These are phyloP conservation scores for Clamator glandarius DNA, from an alignment of 2,797 vertebrate genomes.

Conservation along the genomic window DNA sequence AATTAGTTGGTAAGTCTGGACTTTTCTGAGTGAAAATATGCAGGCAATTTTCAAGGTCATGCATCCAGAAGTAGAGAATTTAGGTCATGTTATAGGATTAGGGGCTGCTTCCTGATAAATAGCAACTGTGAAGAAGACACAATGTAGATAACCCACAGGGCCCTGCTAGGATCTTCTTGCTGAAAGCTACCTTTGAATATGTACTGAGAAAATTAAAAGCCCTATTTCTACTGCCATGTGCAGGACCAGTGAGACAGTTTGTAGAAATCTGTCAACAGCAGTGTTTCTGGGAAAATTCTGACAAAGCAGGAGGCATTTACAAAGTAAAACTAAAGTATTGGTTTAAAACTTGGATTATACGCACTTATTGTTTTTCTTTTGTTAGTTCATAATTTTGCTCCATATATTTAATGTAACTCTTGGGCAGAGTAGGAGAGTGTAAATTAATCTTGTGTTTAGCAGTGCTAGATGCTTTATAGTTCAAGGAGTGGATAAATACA, in stretches of 20 bases:
- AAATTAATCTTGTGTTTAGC: conserved; percentile 9
- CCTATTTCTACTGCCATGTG: not conserved
- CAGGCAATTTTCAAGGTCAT: not conserved
- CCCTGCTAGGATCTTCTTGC: not conserved
- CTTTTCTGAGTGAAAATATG: not conserved
- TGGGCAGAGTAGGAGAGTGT: not conserved
- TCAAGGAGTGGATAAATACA: not conserved
- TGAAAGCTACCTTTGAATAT: not conserved
- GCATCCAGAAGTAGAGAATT: not conserved
- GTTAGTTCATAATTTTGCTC: not conserved
- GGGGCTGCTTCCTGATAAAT: not conserved
- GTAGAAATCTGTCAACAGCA: not conserved
- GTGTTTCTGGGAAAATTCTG: not conserved
- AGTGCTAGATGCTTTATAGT: not conserved
- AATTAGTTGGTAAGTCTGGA: not conserved
- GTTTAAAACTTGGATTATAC: not conserved
- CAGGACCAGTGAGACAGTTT: fast-evolving
- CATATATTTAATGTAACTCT: not conserved
- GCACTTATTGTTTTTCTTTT: not conserved
- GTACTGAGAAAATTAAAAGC: not conserved
- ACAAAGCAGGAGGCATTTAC: not conserved
- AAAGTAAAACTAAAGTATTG: not conserved
- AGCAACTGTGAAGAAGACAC: not conserved
- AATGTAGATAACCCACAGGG: not conserved
- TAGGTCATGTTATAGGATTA: not conserved